phyloP scores from a whole-genome alignment of 2,888 invertebrate species.

The Muscina levida region DNA sequence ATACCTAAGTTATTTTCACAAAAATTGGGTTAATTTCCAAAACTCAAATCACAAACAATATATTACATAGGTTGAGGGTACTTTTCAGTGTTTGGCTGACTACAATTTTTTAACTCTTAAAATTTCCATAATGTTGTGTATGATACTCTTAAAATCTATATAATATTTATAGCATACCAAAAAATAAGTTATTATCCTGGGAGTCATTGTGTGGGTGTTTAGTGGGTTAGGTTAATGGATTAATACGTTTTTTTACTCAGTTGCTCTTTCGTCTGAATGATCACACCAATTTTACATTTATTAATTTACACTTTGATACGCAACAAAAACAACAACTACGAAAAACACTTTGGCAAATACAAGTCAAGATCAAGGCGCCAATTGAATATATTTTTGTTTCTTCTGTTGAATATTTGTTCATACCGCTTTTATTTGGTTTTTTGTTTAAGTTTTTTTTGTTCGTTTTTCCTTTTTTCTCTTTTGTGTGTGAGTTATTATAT shows the following conservation, averaged over 20 bases:
- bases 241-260: neutral
- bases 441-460: neutral
- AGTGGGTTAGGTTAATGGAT: neutral
- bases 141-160: no score
- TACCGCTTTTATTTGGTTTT: constrained; percentile 6
- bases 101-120: no score
- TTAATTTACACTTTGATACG: neutral
- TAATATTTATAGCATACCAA: constrained; percentile 72
- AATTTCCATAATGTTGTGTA: no score
- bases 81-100: no score
- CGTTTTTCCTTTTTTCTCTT: constrained; percentile 28
- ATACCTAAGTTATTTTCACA: no score
- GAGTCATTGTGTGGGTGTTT: constrained; percentile 71
- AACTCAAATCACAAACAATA: no score
- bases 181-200: constrained; percentile 75
- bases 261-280: constrained; percentile 9
- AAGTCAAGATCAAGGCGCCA: constrained; percentile 35
- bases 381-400: no score
- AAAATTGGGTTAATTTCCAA: no score
- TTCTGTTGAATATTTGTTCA: constrained; percentile 11
- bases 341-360: neutral
- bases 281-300: neutral
- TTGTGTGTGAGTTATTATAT: no score
- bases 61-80: no score
- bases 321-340: neutral